These are phyloP conservation scores for Petrolisthes cinctipes DNA, from an alignment of 2,888 invertebrate genomes.

Conservation along the genomic window DNA sequence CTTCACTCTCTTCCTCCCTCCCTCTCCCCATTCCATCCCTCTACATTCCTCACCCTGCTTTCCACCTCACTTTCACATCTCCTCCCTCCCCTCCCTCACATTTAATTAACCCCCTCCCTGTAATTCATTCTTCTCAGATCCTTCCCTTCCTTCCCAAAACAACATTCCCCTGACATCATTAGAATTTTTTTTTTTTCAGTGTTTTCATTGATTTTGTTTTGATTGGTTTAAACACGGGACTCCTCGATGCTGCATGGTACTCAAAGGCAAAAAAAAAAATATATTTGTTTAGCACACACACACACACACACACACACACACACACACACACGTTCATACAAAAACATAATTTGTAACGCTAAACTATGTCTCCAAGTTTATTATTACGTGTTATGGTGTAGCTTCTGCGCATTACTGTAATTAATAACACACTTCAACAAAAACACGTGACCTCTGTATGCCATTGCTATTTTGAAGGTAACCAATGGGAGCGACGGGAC, in stretches of 20 bases:
- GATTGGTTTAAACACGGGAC: too few relatives aligned
- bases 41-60: background rate
- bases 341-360: too few relatives aligned
- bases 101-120: background rate
- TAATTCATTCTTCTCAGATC: background rate
- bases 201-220: too few relatives aligned
- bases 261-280: background rate
- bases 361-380: too few relatives aligned
- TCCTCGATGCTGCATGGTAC: too few relatives aligned
- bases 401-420: too few relatives aligned
- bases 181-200: background rate
- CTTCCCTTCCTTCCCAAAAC: background rate
- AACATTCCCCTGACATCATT: background rate
- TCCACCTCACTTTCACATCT: background rate
- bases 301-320: slow-evolving; percentile 9
- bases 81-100: background rate
- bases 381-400: too few relatives aligned
- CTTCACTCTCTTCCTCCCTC: background rate
- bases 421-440: too few relatives aligned
- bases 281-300: background rate
- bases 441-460: too few relatives aligned
- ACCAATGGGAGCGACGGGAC: too few relatives aligned
- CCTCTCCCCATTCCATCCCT: background rate
- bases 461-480: too few relatives aligned
- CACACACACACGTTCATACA: background rate